phyloP scores from a whole-genome alignment of 1,140 invertebrate genomes.

The Hesperophylax magnus region DNA sequence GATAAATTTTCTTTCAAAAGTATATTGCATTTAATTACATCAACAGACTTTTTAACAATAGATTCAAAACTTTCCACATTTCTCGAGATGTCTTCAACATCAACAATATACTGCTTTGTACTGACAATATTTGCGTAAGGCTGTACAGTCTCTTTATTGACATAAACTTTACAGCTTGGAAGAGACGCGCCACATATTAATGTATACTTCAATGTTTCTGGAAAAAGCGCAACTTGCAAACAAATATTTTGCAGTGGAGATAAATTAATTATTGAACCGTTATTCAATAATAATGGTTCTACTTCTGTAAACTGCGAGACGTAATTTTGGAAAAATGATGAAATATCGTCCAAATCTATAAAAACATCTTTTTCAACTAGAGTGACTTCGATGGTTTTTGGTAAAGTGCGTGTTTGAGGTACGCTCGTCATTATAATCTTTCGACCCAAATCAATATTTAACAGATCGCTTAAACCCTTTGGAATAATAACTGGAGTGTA shows the following conservation, averaged over 20 bases:
- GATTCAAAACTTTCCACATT: constrained; percentile 61
- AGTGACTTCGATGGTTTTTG: constrained; percentile 73
- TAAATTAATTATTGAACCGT: constrained; percentile 69
- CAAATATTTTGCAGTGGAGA: constrained; percentile 35
- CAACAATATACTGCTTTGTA: constrained; percentile 64
- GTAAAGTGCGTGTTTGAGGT: constrained; percentile 62
- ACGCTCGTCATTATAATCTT: constrained; percentile 66
- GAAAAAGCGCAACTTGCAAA: constrained; percentile 69
- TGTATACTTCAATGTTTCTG: constrained; percentile 72
- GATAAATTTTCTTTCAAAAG: constrained; percentile 64
- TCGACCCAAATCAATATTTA: constrained; percentile 65
- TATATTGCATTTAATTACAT: constrained; percentile 61
- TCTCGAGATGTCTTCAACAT: constrained; percentile 64
- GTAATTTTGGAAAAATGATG: constrained; percentile 74
- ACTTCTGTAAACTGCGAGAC: constrained; percentile 59
- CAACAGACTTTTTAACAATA: constrained; percentile 61
- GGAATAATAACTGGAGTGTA: constrained; percentile 62
- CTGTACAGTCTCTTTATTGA: constrained; percentile 67
- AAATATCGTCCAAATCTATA: constrained; percentile 66
- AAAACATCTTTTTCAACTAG: constrained; percentile 58
- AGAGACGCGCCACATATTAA: constrained; percentile 73
- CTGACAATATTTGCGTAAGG: constrained; percentile 63
- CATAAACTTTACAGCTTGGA: constrained; percentile 70
- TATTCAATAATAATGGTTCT: constrained; percentile 73
- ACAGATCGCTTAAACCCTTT: constrained; percentile 64